phyloP scores from a whole-genome alignment of 2,113 vertebrate species.

The Alaudala cheleensis region DNA sequence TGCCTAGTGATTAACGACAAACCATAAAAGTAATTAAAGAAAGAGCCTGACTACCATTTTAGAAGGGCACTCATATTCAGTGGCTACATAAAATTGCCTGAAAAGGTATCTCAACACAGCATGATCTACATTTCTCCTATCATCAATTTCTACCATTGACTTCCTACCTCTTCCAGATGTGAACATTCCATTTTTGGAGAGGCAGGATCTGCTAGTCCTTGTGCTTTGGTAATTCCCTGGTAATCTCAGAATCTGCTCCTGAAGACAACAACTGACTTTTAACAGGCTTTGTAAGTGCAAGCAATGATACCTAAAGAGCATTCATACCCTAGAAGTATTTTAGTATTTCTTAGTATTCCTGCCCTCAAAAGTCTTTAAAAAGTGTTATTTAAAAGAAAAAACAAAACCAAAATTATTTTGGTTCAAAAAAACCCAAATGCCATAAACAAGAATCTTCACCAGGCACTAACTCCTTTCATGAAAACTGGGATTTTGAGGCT shows the following conservation, averaged over 20 bases:
- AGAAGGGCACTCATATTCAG: not conserved
- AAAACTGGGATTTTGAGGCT: not conserved
- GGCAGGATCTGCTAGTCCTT: not conserved
- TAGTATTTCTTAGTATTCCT: not conserved
- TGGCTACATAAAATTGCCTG: not conserved
- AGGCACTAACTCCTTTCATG: not conserved
- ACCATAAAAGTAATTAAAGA: not conserved
- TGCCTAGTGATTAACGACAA: not conserved
- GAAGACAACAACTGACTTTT: not conserved
- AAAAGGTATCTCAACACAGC: not conserved
- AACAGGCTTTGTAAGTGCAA: not conserved
- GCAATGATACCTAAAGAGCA: not conserved
- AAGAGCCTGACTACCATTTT: not conserved
- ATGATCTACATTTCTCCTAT: not conserved
- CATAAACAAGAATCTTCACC: not conserved
- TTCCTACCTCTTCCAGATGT: not conserved
- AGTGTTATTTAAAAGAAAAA: not conserved
- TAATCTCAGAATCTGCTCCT: not conserved
- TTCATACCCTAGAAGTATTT: not conserved
- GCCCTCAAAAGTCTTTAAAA: not conserved
- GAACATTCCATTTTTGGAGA: not conserved
- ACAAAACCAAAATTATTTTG: fast-evolving
- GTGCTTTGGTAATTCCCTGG: not conserved
- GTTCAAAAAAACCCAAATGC: not conserved
- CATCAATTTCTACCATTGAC: fast-evolving